phyloP scores from a whole-genome alignment of 2,888 invertebrate genomes.

The Hypomecis atomaria region DNA sequence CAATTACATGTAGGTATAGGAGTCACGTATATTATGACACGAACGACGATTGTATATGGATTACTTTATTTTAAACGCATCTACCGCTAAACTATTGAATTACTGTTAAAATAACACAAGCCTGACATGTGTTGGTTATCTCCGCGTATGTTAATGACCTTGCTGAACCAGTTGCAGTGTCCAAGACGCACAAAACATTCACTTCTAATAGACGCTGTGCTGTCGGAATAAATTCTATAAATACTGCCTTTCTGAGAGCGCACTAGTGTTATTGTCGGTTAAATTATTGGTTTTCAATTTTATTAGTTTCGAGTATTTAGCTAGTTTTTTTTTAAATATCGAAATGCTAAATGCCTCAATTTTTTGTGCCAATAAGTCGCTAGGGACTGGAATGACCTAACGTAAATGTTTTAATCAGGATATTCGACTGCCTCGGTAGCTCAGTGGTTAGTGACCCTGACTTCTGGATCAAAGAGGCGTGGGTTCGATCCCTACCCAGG shows the following conservation, averaged over 20 bases:
- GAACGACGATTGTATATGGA: no score
- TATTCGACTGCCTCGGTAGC: no score
- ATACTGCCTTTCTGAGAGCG: conserved; percentile 14
- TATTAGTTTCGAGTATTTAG: conserved; percentile 1
- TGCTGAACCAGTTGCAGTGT: conserved; percentile 38
- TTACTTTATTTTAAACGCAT: no score
- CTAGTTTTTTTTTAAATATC: not conserved
- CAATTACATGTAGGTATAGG: no score
- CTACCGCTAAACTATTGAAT: conserved; percentile 28
- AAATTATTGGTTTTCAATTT: conserved; percentile 18
- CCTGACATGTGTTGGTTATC: conserved; percentile 30
- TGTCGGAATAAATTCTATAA: conserved; percentile 14
- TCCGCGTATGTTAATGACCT: conserved; percentile 31
- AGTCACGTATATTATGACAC: no score
- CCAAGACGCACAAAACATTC: conserved; percentile 20
- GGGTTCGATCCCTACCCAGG: no score
- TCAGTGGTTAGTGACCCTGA: no score
- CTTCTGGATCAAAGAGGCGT: no score
- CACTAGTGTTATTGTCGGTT: conserved; percentile 12
- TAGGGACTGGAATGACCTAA: no score
- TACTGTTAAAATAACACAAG: conserved; percentile 26
- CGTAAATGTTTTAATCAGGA: no score
- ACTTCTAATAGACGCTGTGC: conserved; percentile 17
- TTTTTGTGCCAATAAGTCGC: no score
- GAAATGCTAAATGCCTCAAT: not conserved